Conservation (phyloP, 2,797 vertebrate species). For the Fratercula arctica region DNA sequence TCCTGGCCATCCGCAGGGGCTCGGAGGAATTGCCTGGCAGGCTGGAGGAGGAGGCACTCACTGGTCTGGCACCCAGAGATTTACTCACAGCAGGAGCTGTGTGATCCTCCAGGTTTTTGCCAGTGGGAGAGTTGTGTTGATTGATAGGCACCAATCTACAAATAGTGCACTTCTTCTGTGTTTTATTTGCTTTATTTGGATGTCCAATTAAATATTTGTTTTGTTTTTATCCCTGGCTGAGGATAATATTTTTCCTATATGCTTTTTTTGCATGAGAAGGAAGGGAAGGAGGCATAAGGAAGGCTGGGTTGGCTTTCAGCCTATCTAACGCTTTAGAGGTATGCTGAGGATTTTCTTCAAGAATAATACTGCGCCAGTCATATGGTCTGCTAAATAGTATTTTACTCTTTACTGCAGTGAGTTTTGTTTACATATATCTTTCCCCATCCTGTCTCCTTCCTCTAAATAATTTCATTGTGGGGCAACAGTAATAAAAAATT, state of each 20-base stretch:
- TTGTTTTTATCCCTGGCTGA: neutral
- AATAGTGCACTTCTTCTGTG: neutral
- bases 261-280: neutral
- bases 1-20: neutral
- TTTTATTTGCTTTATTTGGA: neutral
- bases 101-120: neutral
- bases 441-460: neutral
- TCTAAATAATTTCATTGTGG: neutral
- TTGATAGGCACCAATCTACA: neutral
- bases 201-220: neutral
- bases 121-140: neutral
- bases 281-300: neutral
- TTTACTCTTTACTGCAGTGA: neutral
- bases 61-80: neutral
- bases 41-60: neutral
- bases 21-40: neutral
- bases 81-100: neutral
- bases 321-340: neutral
- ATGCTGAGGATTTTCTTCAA: conserved; percentile 5
- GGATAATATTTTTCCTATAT: neutral
- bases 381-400: neutral
- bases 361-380: neutral
- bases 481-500: neutral
- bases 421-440: neutral
- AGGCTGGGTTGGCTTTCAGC: neutral